Evolutionary conservation across 2,113 vertebrate species (phyloP), one percentile per base, ranked within the genome.

Genomic region (Etia nguti): DNA sequence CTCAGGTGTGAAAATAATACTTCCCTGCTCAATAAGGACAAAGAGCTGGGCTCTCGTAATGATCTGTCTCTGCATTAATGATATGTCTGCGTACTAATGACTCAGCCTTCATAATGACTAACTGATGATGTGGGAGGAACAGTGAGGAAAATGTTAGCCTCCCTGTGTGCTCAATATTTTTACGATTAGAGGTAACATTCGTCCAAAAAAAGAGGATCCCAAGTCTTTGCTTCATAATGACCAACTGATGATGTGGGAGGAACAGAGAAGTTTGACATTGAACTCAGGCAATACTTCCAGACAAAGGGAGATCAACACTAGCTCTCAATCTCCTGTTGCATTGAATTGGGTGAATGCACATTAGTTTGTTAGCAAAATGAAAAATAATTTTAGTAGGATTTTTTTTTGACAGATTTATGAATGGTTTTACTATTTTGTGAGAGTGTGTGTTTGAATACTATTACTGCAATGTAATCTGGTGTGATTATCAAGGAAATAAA

Each of bases 71-170:
- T 41, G 80, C 62, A 89, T 89, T 89, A 94, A 92, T 46, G 89
- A 92, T 89, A 90, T 31, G 90, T 91, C 90, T 91, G 77, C 79
- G 65, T 91, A 29, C 90, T 93, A 94, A 95, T 92, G 92, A 93
- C 86, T 86, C 83, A 59, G 85, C 84, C 86, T 92, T 92, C 87
- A 93, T 91, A 93, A 93, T 91, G 90, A 93, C 88, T 82, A 88
- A 88, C 85, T 89, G 93, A 95, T 91, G 92, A 92, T 93, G 92
- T 92, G 91, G 91, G 94, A 94, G 92, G 93, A 91, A 87, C 92
- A 26, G 50, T 84, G 81, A 79, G 81, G 89, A 68, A 75, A 86
- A 90, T 11, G 89, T 88, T 87, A 80, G 81, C 79, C 73, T 92
- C 84, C 88, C 86, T 79, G 12, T 8, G 80, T 10, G 79, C 86